Evolutionary conservation across 2,797 vertebrate genomes (phyloP).

Genomic region (Coluber constrictor): DNA sequence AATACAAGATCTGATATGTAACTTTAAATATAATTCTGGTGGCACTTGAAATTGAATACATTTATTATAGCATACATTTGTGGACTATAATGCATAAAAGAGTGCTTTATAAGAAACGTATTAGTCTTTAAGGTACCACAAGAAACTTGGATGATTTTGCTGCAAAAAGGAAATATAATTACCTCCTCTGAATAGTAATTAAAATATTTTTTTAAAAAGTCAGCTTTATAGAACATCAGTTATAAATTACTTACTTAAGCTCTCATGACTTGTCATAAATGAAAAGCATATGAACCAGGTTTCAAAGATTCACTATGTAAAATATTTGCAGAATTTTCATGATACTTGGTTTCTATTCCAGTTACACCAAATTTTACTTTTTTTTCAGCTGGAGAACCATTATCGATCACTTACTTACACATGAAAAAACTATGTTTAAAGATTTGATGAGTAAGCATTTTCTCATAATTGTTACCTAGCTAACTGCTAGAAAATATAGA

Average conservation of each 20-base stretch:
- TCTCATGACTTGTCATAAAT: background rate
- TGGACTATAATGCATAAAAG: background rate
- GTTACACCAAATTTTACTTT: slow-evolving; percentile 3
- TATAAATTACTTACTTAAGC: background rate
- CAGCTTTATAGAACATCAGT: background rate
- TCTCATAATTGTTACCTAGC: slow-evolving; percentile 39
- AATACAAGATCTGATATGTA: background rate
- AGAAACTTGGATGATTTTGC: background rate
- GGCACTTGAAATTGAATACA: background rate
- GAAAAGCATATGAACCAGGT: background rate
- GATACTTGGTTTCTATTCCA: background rate
- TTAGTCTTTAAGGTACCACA: background rate
- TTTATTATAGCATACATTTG: background rate
- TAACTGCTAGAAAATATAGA: background rate
- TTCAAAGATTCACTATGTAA: background rate
- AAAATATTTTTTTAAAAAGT: background rate
- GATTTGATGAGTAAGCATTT: slow-evolving; percentile 94
- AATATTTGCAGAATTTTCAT: background rate
- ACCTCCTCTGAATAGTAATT: background rate
- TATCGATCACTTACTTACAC: slow-evolving; percentile 94
- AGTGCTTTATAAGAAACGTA: background rate
- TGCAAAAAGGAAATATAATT: background rate
- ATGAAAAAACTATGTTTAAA: slow-evolving; percentile 99
- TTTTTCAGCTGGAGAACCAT: slow-evolving; percentile 89
- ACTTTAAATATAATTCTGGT: background rate